Base-by-base conservation (phyloP, 2,797 vertebrate genomes). In the Sebastiscus tertius region DNA sequence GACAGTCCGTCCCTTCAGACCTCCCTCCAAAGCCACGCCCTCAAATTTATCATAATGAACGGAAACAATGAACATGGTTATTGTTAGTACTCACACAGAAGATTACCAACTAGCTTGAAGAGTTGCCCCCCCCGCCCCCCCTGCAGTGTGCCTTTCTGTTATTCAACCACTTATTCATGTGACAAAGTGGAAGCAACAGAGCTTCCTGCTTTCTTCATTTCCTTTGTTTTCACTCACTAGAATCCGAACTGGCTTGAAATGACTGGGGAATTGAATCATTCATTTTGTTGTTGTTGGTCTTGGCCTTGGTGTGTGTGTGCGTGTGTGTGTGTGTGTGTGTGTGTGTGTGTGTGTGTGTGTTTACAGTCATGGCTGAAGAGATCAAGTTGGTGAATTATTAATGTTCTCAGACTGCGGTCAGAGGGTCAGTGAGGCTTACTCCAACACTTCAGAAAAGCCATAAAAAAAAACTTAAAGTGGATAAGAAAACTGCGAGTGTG, bases 311-410 rank as follows among this genome's bases (percentile, higher is more conserved):
- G 72, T n/a, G 22, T 29, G 52, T 77, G 69, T 70, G 24, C 24
- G 24, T 24, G 24, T 24, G 24, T 24, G 24, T 24, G 24, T 60
- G 13, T 69, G 60, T 80, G 83, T 68, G 65, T 82, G 62, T 70
- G 59, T 27, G 72, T 49, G 60, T 61, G 67, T 68, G 77, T 72
- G 71, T 66, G 72, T 70, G 70, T 56, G 54, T 72, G 36, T 85
- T 75, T 80, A 72, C 22, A 24, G 72, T 66, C 60, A 54, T 77
- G 72, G 62, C 61, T 85, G 36, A 84, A 85, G 62, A 72, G 77
- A 81, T 83, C 68, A 70, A 75, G 26, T 60, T 70, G 49, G 61
- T 94, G 89, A 93, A 91, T 94, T 90, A 93, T 91, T 89, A 71
- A 94, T 85, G 77, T 74, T 78, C 56, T 79, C 60, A 81, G 83